phyloP scores from a whole-genome alignment of 2,113 vertebrate genomes.

The Cisticola juncidis region DNA sequence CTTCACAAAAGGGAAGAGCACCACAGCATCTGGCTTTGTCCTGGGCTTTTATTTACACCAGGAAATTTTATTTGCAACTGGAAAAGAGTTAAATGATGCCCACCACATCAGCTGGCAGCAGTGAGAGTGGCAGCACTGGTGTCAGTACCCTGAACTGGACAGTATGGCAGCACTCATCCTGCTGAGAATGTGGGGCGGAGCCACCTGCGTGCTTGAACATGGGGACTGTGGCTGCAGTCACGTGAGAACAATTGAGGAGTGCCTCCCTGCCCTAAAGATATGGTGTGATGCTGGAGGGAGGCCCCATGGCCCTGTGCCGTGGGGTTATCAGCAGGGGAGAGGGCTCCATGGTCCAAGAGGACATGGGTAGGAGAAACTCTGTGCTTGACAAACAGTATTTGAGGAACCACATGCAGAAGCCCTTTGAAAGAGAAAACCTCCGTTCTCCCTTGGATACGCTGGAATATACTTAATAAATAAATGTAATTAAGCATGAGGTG shows the following conservation, averaged over 20 bases:
- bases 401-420: background rate
- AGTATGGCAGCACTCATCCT: background rate
- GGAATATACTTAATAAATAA: constrained; percentile 42
- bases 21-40: background rate
- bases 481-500: constrained; percentile 50
- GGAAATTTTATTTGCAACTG: background rate
- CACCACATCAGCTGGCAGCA: background rate
- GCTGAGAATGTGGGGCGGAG: background rate
- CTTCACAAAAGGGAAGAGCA: background rate
- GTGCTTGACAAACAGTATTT: background rate
- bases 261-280: background rate
- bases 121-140: background rate
- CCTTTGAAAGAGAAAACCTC: constrained; percentile 33
- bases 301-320: fast-evolving
- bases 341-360: fast-evolving
- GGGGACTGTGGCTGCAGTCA: background rate
- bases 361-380: background rate
- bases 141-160: background rate
- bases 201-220: background rate
- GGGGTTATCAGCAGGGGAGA: background rate
- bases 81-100: background rate
- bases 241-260: background rate
- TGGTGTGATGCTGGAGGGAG: background rate
- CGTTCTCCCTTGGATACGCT: background rate
- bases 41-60: background rate